A percentile compares a stretch with the other conserved stretches of the same genome.
Evolutionary conservation across 2,888 invertebrate species (phyloP).

Genomic region (Baccha elongata): DNA sequence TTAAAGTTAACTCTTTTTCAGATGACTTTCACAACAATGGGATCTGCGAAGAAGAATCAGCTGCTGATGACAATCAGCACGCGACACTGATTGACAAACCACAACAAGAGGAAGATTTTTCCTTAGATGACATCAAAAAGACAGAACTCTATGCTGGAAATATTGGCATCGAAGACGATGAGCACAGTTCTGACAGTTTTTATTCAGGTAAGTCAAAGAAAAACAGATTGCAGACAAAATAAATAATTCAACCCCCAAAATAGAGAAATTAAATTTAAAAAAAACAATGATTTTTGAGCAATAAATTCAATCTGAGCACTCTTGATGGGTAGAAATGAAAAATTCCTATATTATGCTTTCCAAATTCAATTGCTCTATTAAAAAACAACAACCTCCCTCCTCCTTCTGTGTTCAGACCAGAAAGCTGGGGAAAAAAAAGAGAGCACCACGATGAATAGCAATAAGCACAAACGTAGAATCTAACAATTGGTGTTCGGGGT

Average conservation of each 20-base stretch:
- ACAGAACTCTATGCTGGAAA: slow-evolving; percentile 70
- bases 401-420: slow-evolving; percentile 28
- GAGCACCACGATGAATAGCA: slow-evolving; percentile 74
- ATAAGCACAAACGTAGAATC: slow-evolving; percentile 78
- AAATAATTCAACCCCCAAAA: slow-evolving; percentile 33
- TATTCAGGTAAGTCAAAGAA: slow-evolving; percentile 80
- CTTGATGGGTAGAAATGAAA: slow-evolving; percentile 52
- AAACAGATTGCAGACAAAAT: background rate
- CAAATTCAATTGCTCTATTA: slow-evolving; percentile 65
- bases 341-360: slow-evolving; percentile 10
- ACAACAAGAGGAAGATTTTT: slow-evolving; percentile 66
- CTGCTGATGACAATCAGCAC: slow-evolving; percentile 61
- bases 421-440: slow-evolving; percentile 2
- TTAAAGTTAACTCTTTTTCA: slow-evolving; percentile 49
- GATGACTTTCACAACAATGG: slow-evolving; percentile 67
- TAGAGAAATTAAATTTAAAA: slow-evolving; percentile 43
- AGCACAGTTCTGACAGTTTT: slow-evolving; percentile 81
- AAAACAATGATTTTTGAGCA: slow-evolving; percentile 40
- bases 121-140: slow-evolving; percentile 64
- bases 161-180: slow-evolving; percentile 78
- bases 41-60: slow-evolving; percentile 42
- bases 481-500: slow-evolving; percentile 82
- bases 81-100: slow-evolving; percentile 69
- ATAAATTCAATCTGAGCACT: slow-evolving; percentile 13
- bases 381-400: slow-evolving; percentile 52